A percentile compares a stretch with the other conserved stretches of the same genome.
Conservation (phyloP, 2,888 invertebrate genomes). For the Ypsolopha sequella region DNA sequence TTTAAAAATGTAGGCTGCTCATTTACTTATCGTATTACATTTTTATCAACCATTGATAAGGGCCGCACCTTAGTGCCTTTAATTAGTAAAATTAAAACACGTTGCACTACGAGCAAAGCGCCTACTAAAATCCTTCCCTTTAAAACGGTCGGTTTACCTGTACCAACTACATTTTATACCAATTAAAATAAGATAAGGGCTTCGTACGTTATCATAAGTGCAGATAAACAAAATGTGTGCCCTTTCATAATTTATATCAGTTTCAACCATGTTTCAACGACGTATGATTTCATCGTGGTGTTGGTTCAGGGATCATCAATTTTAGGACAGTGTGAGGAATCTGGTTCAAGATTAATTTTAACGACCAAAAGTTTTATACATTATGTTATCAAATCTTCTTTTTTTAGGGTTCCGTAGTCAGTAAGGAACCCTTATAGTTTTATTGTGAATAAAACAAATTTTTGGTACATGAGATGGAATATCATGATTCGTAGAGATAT, state of each 20-base stretch:
- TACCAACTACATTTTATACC: constrained; percentile 14
- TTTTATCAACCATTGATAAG: constrained; percentile 25
- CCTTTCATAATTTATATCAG: constrained; percentile 24
- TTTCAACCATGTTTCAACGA: constrained; percentile 23
- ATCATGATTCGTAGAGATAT: too few relatives aligned
- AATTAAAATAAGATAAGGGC: constrained; percentile 56
- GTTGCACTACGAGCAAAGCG: constrained; percentile 9
- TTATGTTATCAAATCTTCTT: too few relatives aligned
- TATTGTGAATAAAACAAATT: too few relatives aligned
- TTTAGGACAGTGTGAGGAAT: constrained; percentile 11
- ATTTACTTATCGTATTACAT: too few relatives aligned
- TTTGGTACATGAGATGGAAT: too few relatives aligned
- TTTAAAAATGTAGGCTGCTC: too few relatives aligned
- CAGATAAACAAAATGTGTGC: constrained; percentile 33
- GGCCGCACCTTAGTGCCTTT: constrained; percentile 37
- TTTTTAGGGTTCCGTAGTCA: too few relatives aligned
- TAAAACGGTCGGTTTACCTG: constrained; percentile 20
- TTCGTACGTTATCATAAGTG: constrained; percentile 30
- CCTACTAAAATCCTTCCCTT: constrained; percentile 6
- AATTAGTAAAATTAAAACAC: constrained; percentile 19
- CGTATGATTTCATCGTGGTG: constrained; percentile 38
- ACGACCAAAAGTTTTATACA: background rate
- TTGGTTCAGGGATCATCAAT: constrained; percentile 25
- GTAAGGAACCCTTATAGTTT: too few relatives aligned
- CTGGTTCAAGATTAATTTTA: constrained; percentile 1